These are phyloP conservation scores for Trypoxylus dichotomus DNA, from an alignment of 1,140 invertebrate species.

Conservation along the genomic window DNA sequence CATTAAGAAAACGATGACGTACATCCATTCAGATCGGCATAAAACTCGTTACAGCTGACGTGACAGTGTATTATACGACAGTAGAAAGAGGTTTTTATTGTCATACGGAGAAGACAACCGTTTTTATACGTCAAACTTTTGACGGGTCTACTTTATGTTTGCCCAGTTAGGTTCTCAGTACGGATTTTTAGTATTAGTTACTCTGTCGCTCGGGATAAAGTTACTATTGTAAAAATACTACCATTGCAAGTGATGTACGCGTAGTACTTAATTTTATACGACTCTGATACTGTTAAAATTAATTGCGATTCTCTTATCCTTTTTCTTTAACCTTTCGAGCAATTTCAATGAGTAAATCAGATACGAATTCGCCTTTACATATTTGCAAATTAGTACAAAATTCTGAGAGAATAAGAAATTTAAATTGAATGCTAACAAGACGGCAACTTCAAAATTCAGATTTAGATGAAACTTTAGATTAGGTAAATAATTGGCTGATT, in stretches of 20 bases:
- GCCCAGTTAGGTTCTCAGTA: constrained; percentile 24
- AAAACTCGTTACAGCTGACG: constrained; percentile 35
- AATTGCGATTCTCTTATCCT: too few species aligned
- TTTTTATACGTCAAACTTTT: constrained; percentile 42
- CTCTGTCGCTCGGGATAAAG: neutral
- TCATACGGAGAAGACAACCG: constrained; percentile 39
- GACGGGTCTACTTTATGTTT: constrained; percentile 37
- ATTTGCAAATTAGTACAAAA: too few species aligned
- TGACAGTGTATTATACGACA: constrained; percentile 40
- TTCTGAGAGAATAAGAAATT: too few species aligned
- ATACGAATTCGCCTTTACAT: too few species aligned
- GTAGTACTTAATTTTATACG: neutral
- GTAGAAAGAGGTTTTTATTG: constrained; percentile 36
- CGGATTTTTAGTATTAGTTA: constrained; percentile 32
- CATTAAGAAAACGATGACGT: constrained; percentile 26
- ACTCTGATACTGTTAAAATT: neutral
- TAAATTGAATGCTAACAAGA: too few species aligned
- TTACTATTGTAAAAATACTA: neutral
- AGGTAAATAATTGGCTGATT: too few species aligned
- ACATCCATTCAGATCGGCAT: constrained; percentile 26
- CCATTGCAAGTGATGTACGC: neutral
- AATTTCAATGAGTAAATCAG: too few species aligned
- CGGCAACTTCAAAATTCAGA: too few species aligned
- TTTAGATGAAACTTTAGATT: too few species aligned
- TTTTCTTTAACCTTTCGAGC: too few species aligned